A percentile compares a stretch with the other conserved stretches of the same genome.
These are phyloP conservation scores for Peucedramus taeniatus DNA, from an alignment of 2,113 vertebrate species.

Conservation along the genomic window DNA sequence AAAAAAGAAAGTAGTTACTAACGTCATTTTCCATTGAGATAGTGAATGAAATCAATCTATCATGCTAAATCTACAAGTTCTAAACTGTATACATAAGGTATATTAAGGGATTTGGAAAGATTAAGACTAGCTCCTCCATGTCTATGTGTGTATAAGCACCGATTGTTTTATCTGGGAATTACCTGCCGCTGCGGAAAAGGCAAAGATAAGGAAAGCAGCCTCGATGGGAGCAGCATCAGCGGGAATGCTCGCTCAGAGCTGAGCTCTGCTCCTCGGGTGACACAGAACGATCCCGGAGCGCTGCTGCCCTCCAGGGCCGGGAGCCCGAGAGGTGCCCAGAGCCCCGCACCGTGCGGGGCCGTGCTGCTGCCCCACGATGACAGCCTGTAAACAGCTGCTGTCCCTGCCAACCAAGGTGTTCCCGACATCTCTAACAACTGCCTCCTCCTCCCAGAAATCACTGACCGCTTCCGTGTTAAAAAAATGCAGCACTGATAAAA, in stretches of 20 bases:
- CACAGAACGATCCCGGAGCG: not conserved
- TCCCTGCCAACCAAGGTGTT: not conserved
- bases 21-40: constrained; percentile 19
- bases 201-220: not conserved
- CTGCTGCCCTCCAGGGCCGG: not conserved
- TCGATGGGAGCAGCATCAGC: not conserved
- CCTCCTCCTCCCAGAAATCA: not conserved
- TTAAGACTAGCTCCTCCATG: not conserved
- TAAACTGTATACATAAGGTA: constrained; percentile 21
- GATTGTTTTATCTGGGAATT: constrained; percentile 28
- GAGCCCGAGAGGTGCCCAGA: not conserved
- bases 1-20: not conserved
- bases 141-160: not conserved
- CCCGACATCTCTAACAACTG: fast-evolving
- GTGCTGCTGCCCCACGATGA: not conserved
- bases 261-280: not conserved
- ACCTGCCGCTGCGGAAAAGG: not conserved
- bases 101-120: constrained; percentile 38
- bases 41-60: not conserved
- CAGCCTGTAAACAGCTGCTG: too few species aligned
- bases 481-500: not conserved
- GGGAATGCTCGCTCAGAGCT: not conserved
- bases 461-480: not conserved
- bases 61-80: constrained; percentile 23
- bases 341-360: too few species aligned